Evolutionary conservation across 2,797 vertebrate genomes (phyloP).

Genomic region (Emys orbicularis): DNA sequence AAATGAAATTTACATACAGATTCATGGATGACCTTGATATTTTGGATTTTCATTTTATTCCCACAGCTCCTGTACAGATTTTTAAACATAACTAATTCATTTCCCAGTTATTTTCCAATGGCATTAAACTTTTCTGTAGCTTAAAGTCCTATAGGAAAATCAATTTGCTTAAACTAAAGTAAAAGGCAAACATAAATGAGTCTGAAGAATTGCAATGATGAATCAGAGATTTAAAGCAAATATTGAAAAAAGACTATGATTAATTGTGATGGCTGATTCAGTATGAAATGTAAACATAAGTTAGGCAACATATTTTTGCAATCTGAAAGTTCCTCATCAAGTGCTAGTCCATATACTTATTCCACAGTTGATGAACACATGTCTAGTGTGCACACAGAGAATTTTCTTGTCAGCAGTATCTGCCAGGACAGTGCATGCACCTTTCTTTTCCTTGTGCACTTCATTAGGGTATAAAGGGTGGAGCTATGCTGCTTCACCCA

Average conservation of each 20-base stretch:
- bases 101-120: not conserved
- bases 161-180: not conserved
- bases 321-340: not conserved
- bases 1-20: not conserved
- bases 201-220: not conserved
- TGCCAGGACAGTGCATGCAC: not conserved
- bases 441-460: not conserved
- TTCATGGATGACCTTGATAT: not conserved
- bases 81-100: not conserved
- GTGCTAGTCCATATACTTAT: not conserved
- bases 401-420: not conserved
- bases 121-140: not conserved
- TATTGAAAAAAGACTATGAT: not conserved
- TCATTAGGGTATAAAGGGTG: not conserved
- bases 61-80: not conserved
- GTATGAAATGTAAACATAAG: constrained; percentile 6
- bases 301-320: not conserved
- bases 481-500: not conserved
- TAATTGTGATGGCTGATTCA: not conserved
- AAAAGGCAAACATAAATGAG: constrained; percentile 1
- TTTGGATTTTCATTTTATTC: not conserved
- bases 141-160: not conserved
- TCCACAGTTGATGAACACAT: not conserved
- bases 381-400: not conserved
- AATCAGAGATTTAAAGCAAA: not conserved